Evolutionary conservation across 2,888 invertebrate species (phyloP), one percentile per base, ranked within the genome.

Genomic region (Agrochola macilenta): DNA sequence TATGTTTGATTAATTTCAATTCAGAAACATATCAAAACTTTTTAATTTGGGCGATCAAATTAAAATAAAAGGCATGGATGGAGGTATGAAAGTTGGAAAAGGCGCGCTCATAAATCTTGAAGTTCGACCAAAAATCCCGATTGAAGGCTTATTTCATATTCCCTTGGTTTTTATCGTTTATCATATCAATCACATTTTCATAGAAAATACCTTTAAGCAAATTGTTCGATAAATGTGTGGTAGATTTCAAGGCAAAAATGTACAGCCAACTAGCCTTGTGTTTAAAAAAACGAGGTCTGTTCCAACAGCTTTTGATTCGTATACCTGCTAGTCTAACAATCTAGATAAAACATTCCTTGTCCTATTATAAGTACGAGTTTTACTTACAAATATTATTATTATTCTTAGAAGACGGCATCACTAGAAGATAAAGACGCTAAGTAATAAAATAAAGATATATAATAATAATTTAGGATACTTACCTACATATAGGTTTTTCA

Each of bases 81-180:
- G 64, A 71, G 78, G 82, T 79, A 74, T 81, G 82, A 88, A 90
- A 91, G 83, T 90, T 90, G 58, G 64, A 61, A 82, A 75, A 82
- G 64, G 74, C 74, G 66, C 69, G 74, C 82, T 85, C 69, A 78
- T 80, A 78, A 84, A 89, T 91, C 89, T 90, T 89, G 79, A 78
- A 79, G 77, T 82, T 85, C 78, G 73, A 86, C 81, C 82, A 79
- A 75, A 89, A 90, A 82, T 89, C 83, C 8, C 83, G 88, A 89
- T 90, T 84, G 81, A 74, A 64, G 90, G 85, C 91, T 92, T 90
- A 91, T 91, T 91, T 87, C 71, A 87, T 88, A 92, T 92, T 91
- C 91, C 77, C 79, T 88, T 89, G 78, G 79, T 84, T 86, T 88
- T 88, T 89, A 82, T 85, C 85, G 82, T 88, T 89, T 83, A 81